Percentiles rank a stretch among this genome's conserved stretches.
Evolutionary conservation across 35 echinoderm and acorn worm species (phyloP).

Genomic region (Apostichopus japonicus): DNA sequence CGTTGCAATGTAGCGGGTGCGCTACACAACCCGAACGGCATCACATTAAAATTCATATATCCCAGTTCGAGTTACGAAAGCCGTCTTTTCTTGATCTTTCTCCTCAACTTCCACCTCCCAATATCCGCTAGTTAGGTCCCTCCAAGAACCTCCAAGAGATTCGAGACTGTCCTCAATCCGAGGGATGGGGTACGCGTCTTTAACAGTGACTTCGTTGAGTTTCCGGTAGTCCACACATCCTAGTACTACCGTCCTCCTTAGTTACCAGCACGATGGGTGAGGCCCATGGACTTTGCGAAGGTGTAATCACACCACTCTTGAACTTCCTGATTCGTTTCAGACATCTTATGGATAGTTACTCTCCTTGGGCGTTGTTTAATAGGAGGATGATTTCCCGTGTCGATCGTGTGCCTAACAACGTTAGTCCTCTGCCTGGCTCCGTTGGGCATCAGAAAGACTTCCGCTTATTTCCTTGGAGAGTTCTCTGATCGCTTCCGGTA

Average conservation of each 20-base stretch:
- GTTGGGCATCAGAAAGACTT: background rate
- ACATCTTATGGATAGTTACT: background rate
- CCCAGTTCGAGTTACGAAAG: no score
- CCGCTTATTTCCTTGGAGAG: background rate
- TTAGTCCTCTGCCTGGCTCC: background rate
- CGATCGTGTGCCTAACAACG: background rate
- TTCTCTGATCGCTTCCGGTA: background rate
- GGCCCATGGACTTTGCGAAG: background rate
- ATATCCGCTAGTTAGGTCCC: no score
- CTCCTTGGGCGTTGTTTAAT: background rate
- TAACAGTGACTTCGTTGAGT: no score
- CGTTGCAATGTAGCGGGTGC: conserved; percentile 38
- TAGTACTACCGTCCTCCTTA: no score
- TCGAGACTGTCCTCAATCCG: no score
- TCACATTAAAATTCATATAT: no score
- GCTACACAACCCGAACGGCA: conserved; percentile 21
- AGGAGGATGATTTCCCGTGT: background rate
- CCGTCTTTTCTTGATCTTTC: no score
- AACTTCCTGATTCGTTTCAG: background rate
- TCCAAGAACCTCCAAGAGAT: no score
- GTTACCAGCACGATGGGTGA: no score
- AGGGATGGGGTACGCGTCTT: no score
- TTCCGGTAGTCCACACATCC: no score
- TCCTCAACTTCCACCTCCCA: no score
- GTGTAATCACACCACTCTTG: background rate